Percentiles rank a stretch among this genome's conserved stretches.
These are phyloP conservation scores for Synergus laeviventris DNA, from an alignment of 2,888 invertebrate genomes.

Conservation along the genomic window DNA sequence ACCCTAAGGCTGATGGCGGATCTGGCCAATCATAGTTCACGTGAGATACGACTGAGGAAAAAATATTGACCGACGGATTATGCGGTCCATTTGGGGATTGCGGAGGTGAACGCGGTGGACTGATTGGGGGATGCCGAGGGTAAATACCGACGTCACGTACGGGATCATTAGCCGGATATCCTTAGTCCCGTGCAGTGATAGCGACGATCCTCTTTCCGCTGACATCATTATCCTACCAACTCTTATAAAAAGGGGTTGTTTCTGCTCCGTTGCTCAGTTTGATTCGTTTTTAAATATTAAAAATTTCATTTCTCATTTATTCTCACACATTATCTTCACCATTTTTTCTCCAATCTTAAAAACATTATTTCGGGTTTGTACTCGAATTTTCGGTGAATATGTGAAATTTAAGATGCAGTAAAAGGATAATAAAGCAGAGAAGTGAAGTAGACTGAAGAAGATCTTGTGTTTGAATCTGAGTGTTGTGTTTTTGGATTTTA, in stretches of 20 bases:
- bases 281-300: not conserved
- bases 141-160: constrained; percentile 71
- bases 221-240: constrained; percentile 29
- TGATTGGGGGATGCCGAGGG: constrained; percentile 59
- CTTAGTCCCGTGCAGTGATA: constrained; percentile 62
- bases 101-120: constrained; percentile 66
- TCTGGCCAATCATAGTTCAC: constrained; percentile 59
- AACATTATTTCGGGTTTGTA: not conserved
- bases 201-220: constrained; percentile 44
- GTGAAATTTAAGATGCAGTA: too few relatives aligned
- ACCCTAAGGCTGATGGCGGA: constrained; percentile 61
- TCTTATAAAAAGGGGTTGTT: not conserved
- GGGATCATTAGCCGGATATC: constrained; percentile 72
- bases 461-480: not conserved
- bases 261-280: not conserved
- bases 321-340: not conserved
- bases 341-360: not conserved
- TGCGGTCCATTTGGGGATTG: constrained; percentile 75
- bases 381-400: not conserved
- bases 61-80: constrained; percentile 75
- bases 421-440: too few relatives aligned
- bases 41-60: constrained; percentile 63
- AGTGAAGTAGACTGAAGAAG: not conserved
- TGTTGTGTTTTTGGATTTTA: not conserved
- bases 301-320: not conserved